Evolutionary conservation across 2,113 vertebrate species (phyloP).

Genomic region (Pontoporia blainvillei): DNA sequence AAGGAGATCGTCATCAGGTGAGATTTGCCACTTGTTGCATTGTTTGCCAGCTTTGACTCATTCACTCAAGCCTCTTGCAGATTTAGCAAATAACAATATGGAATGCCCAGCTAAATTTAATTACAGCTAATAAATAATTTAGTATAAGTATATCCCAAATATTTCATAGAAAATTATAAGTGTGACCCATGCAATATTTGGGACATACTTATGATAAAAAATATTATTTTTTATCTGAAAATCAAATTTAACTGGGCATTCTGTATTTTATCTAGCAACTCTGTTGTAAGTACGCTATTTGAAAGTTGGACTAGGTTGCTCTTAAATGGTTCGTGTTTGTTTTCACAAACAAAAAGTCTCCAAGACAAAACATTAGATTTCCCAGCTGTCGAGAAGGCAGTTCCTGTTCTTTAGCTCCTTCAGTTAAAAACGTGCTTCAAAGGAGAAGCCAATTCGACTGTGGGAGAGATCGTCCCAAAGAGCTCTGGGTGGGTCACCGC

Average conservation of each 20-base stretch:
- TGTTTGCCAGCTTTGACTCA: neutral
- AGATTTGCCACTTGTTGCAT: neutral
- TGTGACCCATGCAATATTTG: neutral
- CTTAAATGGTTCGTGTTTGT: neutral
- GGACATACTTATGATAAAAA: neutral
- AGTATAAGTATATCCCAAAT: neutral
- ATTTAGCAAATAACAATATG: neutral
- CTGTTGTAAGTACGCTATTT: neutral
- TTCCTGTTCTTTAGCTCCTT: neutral
- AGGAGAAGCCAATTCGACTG: neutral
- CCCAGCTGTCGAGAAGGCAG: neutral
- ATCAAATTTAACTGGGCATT: neutral
- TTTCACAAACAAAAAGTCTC: neutral
- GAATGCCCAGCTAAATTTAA: neutral
- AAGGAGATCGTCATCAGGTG: neutral
- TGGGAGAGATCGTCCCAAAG: neutral
- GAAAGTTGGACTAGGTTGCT: neutral
- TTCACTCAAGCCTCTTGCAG: neutral
- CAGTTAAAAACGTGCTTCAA: neutral
- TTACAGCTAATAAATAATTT: neutral
- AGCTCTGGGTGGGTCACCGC: neutral
- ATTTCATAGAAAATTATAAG: neutral
- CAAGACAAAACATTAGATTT: neutral
- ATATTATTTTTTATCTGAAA: neutral
- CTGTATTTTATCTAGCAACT: neutral